Base-by-base conservation (phyloP, 1,140 invertebrate species). In the Drosophila azteca region DNA sequence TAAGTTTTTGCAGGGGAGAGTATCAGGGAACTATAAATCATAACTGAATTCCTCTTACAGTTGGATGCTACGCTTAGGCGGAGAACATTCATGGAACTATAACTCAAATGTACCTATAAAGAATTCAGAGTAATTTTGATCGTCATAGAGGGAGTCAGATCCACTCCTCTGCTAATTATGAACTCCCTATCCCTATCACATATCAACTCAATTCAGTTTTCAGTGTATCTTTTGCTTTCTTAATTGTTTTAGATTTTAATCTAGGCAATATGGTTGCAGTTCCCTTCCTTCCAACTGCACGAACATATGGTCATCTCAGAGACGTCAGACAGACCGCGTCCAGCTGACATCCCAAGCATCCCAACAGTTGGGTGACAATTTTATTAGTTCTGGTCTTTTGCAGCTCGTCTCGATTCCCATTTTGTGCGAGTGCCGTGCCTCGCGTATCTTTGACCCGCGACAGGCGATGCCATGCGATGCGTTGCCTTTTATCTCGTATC, bases 171-270 rank as follows among this genome's bases (percentile, higher is more conserved):
- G 35, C 35, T 4, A 39, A 39, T 39, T 5, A 13, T 39, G 35
- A 39, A 13, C 35, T 65, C 60, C 48, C 41, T 39, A 49, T n/a
- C n/a, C n/a, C 24, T 24, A 26, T 26, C 4, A 65, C 24, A 64
- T 24, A 49, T 26, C 11, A 31, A 35, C 29, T 45, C 13, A 39
- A 35, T 26, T 44, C 51, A 9, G 7, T 46, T 66, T 66, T 51
- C 43, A 78, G 48, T 78, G 58, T 82, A 71, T 87, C 72, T 87
- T 39, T 60, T 59, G 52, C 72, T 58, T 62, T 20, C 60, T 87
- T 85, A 85, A 85, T 85, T 85, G 78, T 79, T 85, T 87, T 69
- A 85, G 82, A 85, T 85, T 85, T 82, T 82, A 82, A 85, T 85
- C 82, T 82, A 57, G 64, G 64, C 80, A 85, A 85, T 84, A 80